Evolutionary conservation across 2,797 vertebrate species (phyloP), one percentile per base, ranked within the genome.

Genomic region (Poecilia picta): DNA sequence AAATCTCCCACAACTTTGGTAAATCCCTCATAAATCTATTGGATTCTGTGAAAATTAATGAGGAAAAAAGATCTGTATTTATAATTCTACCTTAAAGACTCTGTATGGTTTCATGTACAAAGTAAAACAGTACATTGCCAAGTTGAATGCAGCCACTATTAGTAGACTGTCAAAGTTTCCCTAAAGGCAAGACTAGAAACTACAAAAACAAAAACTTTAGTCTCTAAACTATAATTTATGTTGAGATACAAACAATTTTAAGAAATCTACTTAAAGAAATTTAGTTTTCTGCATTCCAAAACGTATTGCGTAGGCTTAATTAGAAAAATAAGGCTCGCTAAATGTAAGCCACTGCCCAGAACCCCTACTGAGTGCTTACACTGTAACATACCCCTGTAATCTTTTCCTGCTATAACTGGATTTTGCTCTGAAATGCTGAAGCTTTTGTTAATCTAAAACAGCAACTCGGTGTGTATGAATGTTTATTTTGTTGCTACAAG

Each of bases 361-460:
- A 72, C 70, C 82, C 79, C 74, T 41, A 4, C 79, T 68, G 68
- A 84, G 81, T 49, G 78, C 75, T 73, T 62, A 74, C 76, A 81
- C 81, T 79, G 71, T 79, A 78, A 68, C 55, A 75, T 45, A 73
- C 16, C 64, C 77, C 85, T 53, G 33, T 84, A 82, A 91, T 88
- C 88, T 92, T 92, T 92, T 85, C 84, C 62, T 83, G 76, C 82
- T 86, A 83, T 91, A 94, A 94, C 86, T 92, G 89, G 91, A 94
- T 93, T 92, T 81, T 53, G 76, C 83, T 81, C 31, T 78, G 76
- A 84, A 90, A 81, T 85, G 80, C 31, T 76, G 76, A 85, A 90
- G 79, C 85, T 47, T 46, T 47, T 41, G 71, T 70, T 74, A 72
- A 74, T 76, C 70, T 59, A 55, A 87, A 79, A 84, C 16, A 81